Evolutionary conservation across 2,797 vertebrate species (phyloP).

Genomic region (Pseudochirops cupreus): DNA sequence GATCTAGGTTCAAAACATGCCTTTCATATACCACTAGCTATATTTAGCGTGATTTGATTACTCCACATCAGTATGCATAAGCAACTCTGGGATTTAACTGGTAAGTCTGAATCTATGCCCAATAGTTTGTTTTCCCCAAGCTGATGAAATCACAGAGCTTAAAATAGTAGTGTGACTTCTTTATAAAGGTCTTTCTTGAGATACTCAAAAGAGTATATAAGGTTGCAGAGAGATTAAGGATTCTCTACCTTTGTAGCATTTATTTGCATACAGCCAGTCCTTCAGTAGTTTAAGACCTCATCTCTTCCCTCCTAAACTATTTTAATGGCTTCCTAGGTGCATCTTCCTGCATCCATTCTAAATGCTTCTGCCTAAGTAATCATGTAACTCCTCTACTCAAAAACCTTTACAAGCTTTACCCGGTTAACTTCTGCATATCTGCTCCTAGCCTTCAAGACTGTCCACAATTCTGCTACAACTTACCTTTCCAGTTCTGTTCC

Average conservation of each 20-base stretch:
- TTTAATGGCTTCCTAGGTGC: background rate
- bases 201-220: background rate
- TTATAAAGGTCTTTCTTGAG: background rate
- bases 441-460: background rate
- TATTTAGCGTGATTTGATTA: background rate
- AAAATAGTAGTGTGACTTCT: background rate
- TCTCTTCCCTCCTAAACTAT: background rate
- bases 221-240: too few species aligned
- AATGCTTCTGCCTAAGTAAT: background rate
- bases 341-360: background rate
- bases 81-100: background rate
- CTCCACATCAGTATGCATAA: background rate
- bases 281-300: background rate
- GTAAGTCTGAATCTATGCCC: background rate
- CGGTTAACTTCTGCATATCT: background rate
- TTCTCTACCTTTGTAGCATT: background rate
- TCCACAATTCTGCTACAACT: background rate
- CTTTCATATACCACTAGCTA: background rate
- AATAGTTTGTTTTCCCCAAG: background rate
- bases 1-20: background rate
- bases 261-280: background rate
- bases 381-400: background rate
- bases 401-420: background rate
- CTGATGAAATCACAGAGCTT: background rate
- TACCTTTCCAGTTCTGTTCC: background rate